Conservation (phyloP, 1,140 invertebrate species). For the Drosophila parabipectinata region DNA sequence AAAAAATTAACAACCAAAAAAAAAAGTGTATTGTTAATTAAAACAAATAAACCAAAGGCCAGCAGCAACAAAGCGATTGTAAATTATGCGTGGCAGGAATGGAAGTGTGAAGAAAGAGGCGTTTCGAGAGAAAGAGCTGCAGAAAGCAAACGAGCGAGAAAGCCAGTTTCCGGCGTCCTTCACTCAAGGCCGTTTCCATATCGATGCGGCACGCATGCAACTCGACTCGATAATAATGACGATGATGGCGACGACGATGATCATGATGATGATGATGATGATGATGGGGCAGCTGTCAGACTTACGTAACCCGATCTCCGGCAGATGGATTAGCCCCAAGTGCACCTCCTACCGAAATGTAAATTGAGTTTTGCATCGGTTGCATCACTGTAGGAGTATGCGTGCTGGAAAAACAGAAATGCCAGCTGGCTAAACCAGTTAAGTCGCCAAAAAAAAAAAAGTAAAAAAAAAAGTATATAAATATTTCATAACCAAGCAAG, state of each 20-base stretch:
- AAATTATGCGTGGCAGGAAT: slow-evolving; percentile 63
- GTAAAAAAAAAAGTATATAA: neutral
- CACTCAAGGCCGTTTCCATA: slow-evolving; percentile 75
- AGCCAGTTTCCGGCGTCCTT: slow-evolving; percentile 81
- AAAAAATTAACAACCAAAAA: slow-evolving; percentile 1
- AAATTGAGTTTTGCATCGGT: slow-evolving; percentile 51
- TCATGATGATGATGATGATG: slow-evolving; percentile 8
- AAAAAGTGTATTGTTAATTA: slow-evolving; percentile 67
- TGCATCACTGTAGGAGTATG: slow-evolving; percentile 45
- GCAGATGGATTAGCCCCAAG: slow-evolving; percentile 32
- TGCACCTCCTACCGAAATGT: slow-evolving; percentile 27
- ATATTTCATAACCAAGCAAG: slow-evolving; percentile 64
- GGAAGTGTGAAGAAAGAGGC: slow-evolving; percentile 42
- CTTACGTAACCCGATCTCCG: slow-evolving; percentile 36
- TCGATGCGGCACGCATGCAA: slow-evolving; percentile 34
- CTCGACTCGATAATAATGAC: slow-evolving; percentile 34
- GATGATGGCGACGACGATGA: neutral
- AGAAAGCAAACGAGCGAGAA: slow-evolving; percentile 35
- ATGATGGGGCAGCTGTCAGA: slow-evolving; percentile 42
- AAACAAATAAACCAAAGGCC: slow-evolving; percentile 74
- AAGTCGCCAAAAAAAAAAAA: slow-evolving; percentile 38
- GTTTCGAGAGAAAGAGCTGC: slow-evolving; percentile 27
- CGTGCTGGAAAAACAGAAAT: slow-evolving; percentile 13
- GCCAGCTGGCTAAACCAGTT: slow-evolving; percentile 65
- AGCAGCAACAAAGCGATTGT: slow-evolving; percentile 56